phyloP scores from a whole-genome alignment of 2,888 invertebrate genomes.

The Pollenia amentaria region DNA sequence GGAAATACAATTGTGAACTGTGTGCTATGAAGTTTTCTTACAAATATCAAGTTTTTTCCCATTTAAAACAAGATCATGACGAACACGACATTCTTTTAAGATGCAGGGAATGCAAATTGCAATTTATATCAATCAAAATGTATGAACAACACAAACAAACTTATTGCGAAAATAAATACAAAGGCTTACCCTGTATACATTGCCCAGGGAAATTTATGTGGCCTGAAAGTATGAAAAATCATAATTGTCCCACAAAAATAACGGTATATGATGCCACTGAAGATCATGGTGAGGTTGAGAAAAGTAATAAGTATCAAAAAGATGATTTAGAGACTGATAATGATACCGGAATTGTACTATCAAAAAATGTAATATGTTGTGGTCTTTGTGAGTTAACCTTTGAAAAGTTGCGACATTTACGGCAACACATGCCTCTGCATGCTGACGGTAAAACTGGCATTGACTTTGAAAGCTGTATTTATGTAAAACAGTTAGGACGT shows the following conservation, averaged over 20 bases:
- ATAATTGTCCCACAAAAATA: constrained; percentile 76
- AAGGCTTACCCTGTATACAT: constrained; percentile 78
- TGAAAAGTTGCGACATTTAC: background rate
- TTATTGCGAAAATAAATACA: constrained; percentile 80
- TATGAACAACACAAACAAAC: constrained; percentile 85
- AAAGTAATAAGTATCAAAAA: too few species aligned
- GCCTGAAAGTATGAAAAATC: constrained; percentile 79
- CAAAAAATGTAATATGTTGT: background rate
- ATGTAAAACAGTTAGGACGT: background rate
- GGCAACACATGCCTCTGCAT: background rate
- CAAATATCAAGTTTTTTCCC: constrained; percentile 78
- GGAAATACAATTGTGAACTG: constrained; percentile 77
- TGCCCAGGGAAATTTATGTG: constrained; percentile 83
- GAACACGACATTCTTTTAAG: constrained; percentile 85
- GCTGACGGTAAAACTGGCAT: background rate
- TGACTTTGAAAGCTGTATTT: background rate
- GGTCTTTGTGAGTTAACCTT: background rate
- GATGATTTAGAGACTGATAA: too few species aligned
- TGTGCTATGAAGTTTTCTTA: constrained; percentile 78
- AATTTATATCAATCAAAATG: constrained; percentile 85
- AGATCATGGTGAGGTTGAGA: too few species aligned
- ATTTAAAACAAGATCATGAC: constrained; percentile 79
- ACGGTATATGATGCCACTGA: too few species aligned
- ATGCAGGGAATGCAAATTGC: constrained; percentile 86
- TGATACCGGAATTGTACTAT: too few species aligned